phyloP scores from a whole-genome alignment of 2,113 vertebrate species.

The Lophochroa leadbeateri region DNA sequence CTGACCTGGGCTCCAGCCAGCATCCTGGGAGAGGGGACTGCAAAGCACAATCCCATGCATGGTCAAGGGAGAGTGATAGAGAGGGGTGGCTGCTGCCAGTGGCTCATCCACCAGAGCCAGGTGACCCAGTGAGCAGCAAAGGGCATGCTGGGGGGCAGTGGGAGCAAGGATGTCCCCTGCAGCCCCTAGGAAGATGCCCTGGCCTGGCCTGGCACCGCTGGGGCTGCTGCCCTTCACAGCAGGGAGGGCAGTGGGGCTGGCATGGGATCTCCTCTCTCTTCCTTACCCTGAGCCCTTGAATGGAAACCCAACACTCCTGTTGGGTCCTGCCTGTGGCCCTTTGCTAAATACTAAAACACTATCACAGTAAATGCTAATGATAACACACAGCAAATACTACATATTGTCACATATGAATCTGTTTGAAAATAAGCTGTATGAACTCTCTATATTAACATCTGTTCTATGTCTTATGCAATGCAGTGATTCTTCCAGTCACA shows the following conservation, averaged over 20 bases:
- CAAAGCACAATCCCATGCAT: not conserved
- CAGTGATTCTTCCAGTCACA: not conserved
- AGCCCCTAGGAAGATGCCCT: not conserved
- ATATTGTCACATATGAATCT: not conserved
- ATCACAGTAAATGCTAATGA: not conserved
- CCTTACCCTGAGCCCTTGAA: not conserved
- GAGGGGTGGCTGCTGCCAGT: not conserved
- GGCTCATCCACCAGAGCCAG: not conserved
- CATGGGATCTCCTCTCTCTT: not conserved
- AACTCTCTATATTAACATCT: not conserved
- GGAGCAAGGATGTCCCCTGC: not conserved
- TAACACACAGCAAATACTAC: not conserved
- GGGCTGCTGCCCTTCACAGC: not conserved
- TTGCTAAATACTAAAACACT: not conserved
- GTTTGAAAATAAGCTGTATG: not conserved
- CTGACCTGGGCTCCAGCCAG: not conserved
- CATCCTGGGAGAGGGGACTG: not conserved
- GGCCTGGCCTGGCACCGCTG: accelerated
- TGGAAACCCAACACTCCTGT: not conserved
- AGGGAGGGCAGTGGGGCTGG: not conserved
- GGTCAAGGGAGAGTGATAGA: not conserved
- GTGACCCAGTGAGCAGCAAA: not conserved
- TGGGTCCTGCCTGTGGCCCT: not conserved
- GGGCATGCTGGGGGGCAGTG: accelerated
- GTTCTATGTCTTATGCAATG: not conserved